phyloP scores from a whole-genome alignment of 1,140 invertebrate species.

The Macrobrachium nipponense region DNA sequence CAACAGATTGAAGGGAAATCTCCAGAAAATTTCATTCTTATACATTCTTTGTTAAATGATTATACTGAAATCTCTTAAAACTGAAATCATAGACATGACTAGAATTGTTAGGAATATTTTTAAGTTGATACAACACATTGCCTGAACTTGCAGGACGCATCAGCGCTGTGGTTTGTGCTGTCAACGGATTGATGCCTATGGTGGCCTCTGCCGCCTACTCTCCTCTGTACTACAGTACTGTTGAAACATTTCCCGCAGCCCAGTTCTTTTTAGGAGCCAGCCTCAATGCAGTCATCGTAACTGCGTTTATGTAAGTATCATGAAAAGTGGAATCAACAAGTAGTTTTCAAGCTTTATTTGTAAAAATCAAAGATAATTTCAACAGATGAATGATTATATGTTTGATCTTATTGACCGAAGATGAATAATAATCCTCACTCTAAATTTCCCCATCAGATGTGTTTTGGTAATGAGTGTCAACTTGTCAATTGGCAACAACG shows the following conservation, averaged over 20 bases:
- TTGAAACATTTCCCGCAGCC: constrained; percentile 50
- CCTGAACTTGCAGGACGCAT: constrained; percentile 42
- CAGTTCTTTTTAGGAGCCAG: constrained; percentile 59
- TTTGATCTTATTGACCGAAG: too few relatives aligned
- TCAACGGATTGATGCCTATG: constrained; percentile 61
- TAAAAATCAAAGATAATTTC: background rate
- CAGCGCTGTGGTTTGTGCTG: constrained; percentile 47
- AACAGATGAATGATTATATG: background rate
- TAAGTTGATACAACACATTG: background rate
- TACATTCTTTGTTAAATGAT: too few relatives aligned
- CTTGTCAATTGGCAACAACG: too few relatives aligned
- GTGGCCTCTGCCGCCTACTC: constrained; percentile 52
- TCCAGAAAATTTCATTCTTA: too few relatives aligned
- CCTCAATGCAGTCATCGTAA: constrained; percentile 48
- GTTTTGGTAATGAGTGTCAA: too few relatives aligned
- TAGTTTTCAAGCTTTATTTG: background rate
- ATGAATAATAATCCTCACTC: too few relatives aligned
- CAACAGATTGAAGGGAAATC: too few relatives aligned
- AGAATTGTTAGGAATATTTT: background rate
- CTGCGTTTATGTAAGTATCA: constrained; percentile 52
- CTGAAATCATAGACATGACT: background rate
- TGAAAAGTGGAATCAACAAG: background rate
- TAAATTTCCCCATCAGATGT: too few relatives aligned
- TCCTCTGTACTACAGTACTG: constrained; percentile 53
- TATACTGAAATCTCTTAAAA: too few relatives aligned